Base-by-base conservation (phyloP, 2,888 invertebrate species). In the Esperia sulphurella region DNA sequence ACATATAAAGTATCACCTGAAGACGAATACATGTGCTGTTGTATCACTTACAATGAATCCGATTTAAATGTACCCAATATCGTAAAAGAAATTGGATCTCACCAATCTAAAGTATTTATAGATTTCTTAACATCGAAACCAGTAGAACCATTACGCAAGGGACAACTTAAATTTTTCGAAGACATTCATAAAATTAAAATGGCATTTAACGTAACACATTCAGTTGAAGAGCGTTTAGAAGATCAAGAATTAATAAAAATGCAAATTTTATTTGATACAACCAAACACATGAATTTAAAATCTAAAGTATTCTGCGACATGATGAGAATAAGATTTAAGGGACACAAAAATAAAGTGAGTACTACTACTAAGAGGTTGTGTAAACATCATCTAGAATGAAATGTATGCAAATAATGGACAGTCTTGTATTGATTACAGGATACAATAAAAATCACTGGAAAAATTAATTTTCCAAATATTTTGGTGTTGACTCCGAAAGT, bases 391-490 rank as follows among this genome's bases (percentile, higher is more conserved):
- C 8, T 38, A 4, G 5, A n/a, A n/a, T 37, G 12, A 37, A 37
- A 38, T 12, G 12, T 9, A 39, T 14, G 7, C 8, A 1, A n/a
- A 4, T 39, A 14, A 39, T 14, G 1, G n/a, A 35, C 35, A n/a
- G 45, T 43, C 41, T 42, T 51, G 79, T n/a, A n/a, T n/a, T n/a
- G n/a, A n/a, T n/a, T 87, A 51, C 65, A 95, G 94, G 93, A 94
- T 63, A 85, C 83, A 51, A 85, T 95, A 43, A 89, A 90, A 55
- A 69, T 95, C 40, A 78, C 76, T 41, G 94, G 93, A 31, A 91
- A 90, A 71, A 91, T 95, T 1, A 92, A 93, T 75, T 94, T 92
- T 68, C 95, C 95, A 0, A 93, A 94, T 63, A 70, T 95, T 43
- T 81, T 83, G 38, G 79, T 94, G 46, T 69, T 87, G 52, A 90